Evolutionary conservation across 2,113 vertebrate species (phyloP), one percentile per base, ranked within the genome.

Genomic region (zebrafish (Danio rerio)): DNA sequence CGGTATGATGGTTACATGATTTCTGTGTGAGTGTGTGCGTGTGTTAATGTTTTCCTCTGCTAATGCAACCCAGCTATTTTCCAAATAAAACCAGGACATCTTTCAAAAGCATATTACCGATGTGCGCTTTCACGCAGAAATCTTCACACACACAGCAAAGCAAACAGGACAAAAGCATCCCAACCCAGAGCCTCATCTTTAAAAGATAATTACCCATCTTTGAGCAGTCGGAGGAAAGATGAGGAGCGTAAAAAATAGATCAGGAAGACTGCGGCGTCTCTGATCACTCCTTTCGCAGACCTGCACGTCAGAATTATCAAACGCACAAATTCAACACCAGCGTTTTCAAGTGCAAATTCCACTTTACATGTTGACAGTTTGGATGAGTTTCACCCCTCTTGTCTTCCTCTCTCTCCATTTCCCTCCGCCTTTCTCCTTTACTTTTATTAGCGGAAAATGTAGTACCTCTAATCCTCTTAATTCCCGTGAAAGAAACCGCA

Each of bases 201-300:
- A 91, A 88, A 88, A 89, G 88, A 91, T 92, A 93, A 93, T 93
- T 91, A 92, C 89, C 89, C 90, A 89, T 92, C 91, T 89, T 84
- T 89, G 88, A 92, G 81, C 89, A 89, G 70, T 85, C 86, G 47
- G 89, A 72, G 74, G 72, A 61, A 80, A 88, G 85, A 88, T 91
- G 91, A 93, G 89, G 87, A 87, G 90, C 84, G 88, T 91, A 83
- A 90, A 93, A 78, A 94, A 93, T 94, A 93, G 93, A 94, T 93
- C 89, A 89, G 85, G 86, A 80, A 86, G 84, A 89, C 66, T 83
- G 71, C 50, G 70, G 86, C 69, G 31, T 85, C 89, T 94, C 90
- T 91, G 91, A 94, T 94, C 92, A 78, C 90, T 87, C 83, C 87
- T 77, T 87, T 87, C 84, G 86, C 83, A 88, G 88, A 81, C 80